Evolutionary conservation across 1,140 invertebrate genomes (phyloP).

Genomic region (Philotrypesis tridentata): DNA sequence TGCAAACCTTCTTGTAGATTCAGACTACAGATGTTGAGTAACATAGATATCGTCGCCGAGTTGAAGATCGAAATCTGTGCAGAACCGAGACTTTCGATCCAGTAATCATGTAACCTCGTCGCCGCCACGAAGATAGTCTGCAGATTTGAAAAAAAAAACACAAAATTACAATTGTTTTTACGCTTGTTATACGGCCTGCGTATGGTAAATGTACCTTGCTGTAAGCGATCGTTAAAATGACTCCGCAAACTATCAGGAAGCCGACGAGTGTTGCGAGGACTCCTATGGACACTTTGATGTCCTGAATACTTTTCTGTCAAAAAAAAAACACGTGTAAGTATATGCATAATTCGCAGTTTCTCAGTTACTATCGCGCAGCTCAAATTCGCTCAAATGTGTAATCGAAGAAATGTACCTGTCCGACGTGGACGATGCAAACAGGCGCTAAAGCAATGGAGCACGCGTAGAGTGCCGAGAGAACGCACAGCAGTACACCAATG

Average conservation of each 20-base stretch:
- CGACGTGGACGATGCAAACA: slow-evolving; percentile 4
- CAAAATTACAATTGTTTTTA: no score
- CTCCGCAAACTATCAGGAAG: slow-evolving; percentile 48
- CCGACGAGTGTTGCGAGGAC: slow-evolving; percentile 49
- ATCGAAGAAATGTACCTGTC: background rate
- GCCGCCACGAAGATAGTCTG: slow-evolving; percentile 51
- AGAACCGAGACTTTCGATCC: slow-evolving; percentile 50
- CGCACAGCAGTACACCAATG: background rate
- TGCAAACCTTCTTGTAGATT: slow-evolving; percentile 54
- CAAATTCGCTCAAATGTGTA: background rate
- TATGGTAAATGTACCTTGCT: slow-evolving; percentile 41
- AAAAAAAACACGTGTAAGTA: no score
- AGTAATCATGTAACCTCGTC: slow-evolving; percentile 50
- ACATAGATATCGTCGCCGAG: slow-evolving; percentile 41
- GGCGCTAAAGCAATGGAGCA: background rate
- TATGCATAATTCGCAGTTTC: background rate
- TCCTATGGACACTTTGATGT: background rate
- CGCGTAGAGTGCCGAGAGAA: slow-evolving; percentile 15
- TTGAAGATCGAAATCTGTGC: slow-evolving; percentile 53
- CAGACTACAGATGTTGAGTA: slow-evolving; percentile 55
- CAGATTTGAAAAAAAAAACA: no score
- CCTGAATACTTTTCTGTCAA: background rate
- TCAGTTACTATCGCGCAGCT: no score
- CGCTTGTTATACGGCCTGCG: no score
- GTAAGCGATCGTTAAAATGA: slow-evolving; percentile 49